A percentile compares a stretch with the other conserved stretches of the same genome.
phyloP scores from a whole-genome alignment of 2,888 invertebrate species.

The Spialia ferax region DNA sequence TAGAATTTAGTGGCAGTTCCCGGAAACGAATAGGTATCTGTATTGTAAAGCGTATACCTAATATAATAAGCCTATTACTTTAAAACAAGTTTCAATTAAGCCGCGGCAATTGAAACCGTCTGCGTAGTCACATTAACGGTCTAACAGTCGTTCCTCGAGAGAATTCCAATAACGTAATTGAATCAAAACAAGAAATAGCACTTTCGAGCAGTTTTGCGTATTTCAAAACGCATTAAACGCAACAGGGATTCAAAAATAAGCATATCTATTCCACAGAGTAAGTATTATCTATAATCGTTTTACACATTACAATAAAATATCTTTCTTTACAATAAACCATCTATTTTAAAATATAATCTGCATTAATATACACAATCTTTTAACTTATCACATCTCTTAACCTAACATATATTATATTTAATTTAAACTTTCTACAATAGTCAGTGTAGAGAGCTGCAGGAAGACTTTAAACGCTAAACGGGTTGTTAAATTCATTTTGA shows the following conservation, averaged over 20 bases:
- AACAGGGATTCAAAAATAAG: conserved; percentile 3
- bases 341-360: conserved; percentile 55
- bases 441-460: conserved; percentile 87
- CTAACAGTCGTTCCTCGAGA: conserved; percentile 12
- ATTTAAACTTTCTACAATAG: conserved; percentile 78
- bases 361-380: conserved; percentile 57
- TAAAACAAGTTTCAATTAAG: conserved; percentile 36
- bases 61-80: conserved; percentile 32
- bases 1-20: too few species aligned
- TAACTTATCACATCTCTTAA: conserved; percentile 83
- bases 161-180: conserved; percentile 24
- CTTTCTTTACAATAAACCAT: conserved; percentile 47
- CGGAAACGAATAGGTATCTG: background rate
- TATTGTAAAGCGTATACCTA: conserved; percentile 11
- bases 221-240: background rate
- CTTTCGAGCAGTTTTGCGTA: conserved; percentile 24
- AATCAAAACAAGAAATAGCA: conserved; percentile 8
- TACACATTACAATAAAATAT: conserved; percentile 38
- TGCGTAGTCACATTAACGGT: conserved; percentile 26
- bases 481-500: conserved; percentile 31
- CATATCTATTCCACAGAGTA: conserved; percentile 12
- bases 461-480: conserved; percentile 80
- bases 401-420: conserved; percentile 76
- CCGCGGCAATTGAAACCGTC: conserved; percentile 23
- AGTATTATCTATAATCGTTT: conserved; percentile 17